phyloP scores from a whole-genome alignment of 2,888 invertebrate genomes.

The Heliconius erato region DNA sequence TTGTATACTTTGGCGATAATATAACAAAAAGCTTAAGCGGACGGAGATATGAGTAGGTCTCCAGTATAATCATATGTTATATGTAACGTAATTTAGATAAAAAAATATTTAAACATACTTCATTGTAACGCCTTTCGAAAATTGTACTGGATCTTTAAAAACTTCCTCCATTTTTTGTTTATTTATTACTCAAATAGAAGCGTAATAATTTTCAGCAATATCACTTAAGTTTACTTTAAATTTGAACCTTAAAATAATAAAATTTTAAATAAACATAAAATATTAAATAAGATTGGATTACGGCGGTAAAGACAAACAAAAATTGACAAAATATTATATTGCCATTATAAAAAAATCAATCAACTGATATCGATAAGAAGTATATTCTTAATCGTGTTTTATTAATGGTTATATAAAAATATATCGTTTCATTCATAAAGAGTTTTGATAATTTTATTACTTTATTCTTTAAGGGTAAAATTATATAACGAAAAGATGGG shows the following conservation, averaged over 20 bases:
- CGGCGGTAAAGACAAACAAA: background rate
- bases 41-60: too few species aligned
- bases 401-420: too few species aligned
- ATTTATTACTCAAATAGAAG: background rate
- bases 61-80: too few species aligned
- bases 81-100: background rate
- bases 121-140: slow-evolving; percentile 73
- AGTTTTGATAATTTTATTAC: background rate
- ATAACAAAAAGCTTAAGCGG: too few species aligned
- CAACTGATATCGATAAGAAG: background rate
- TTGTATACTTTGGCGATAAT: too few species aligned
- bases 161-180: slow-evolving; percentile 65
- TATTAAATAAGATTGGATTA: background rate
- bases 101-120: slow-evolving; percentile 59
- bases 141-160: slow-evolving; percentile 67
- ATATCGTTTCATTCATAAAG: background rate
- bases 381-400: background rate
- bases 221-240: background rate
- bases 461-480: too few species aligned
- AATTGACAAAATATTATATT: background rate
- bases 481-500: too few species aligned
- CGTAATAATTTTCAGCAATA: background rate
- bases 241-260: background rate
- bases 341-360: background rate
- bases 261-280: background rate